phyloP scores from a whole-genome alignment of 2,797 vertebrate genomes.

The Propithecus deckenii region DNA sequence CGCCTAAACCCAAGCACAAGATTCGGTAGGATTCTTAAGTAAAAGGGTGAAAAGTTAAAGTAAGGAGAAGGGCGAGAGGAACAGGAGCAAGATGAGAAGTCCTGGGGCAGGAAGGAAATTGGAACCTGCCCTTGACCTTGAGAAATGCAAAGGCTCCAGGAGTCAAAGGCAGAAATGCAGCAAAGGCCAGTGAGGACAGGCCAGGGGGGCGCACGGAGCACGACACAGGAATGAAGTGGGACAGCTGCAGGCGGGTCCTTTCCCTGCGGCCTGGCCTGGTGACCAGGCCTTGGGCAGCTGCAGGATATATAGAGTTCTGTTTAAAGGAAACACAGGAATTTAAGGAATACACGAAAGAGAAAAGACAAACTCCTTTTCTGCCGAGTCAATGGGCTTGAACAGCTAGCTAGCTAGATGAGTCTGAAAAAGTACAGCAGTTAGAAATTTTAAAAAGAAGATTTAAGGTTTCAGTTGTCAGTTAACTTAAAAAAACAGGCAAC shows the following conservation, averaged over 20 bases:
- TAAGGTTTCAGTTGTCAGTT: too few species aligned
- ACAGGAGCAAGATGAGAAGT: neutral
- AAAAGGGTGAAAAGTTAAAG: neutral
- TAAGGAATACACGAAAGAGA: neutral
- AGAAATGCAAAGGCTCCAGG: neutral
- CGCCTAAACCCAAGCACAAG: neutral
- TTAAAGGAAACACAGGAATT: neutral
- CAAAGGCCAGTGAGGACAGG: rapidly evolving
- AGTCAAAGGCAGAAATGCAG: neutral
- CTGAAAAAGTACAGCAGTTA: neutral
- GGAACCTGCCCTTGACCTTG: neutral
- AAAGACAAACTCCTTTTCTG: neutral
- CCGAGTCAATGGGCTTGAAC: neutral
- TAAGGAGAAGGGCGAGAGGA: neutral
- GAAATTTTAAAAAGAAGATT: neutral
- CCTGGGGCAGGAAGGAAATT: neutral
- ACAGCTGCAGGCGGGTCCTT: neutral
- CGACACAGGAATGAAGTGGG: rapidly evolving
- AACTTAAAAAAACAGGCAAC: neutral
- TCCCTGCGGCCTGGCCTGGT: rapidly evolving
- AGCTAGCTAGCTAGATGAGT: neutral
- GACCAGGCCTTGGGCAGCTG: neutral
- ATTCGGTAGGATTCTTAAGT: neutral
- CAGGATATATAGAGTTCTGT: neutral
- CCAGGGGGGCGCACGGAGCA: neutral